phyloP scores from a whole-genome alignment of 92 coral and sea anemone species.

The Galaxea fascicularis region DNA sequence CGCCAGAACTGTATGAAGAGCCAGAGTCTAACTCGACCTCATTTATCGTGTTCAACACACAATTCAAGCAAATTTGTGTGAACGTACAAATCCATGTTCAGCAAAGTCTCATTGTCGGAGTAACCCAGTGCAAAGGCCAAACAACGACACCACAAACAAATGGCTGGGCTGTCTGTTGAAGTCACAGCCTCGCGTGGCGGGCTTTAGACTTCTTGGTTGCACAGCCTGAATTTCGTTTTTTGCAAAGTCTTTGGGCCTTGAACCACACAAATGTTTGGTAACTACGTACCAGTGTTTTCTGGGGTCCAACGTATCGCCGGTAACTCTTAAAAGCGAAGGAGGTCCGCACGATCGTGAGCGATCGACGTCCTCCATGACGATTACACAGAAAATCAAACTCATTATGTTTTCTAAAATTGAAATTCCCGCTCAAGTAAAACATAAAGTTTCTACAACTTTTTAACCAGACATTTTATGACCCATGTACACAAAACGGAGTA shows the following conservation, averaged over 20 bases:
- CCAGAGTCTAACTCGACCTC: background rate
- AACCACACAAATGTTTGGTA: conserved; percentile 10
- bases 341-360: background rate
- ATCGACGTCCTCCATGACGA: background rate
- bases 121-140: conserved; percentile 37
- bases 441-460: too few relatives aligned
- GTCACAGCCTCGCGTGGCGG: background rate
- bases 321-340: conserved; percentile 2
- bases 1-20: conserved; percentile 10
- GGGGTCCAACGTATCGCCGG: background rate
- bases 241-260: conserved; percentile 35
- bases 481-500: too few relatives aligned
- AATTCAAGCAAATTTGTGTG: background rate
- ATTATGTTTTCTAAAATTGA: background rate
- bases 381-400: background rate
- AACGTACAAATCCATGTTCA: conserved; percentile 8
- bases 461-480: too few relatives aligned
- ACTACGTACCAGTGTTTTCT: conserved; percentile 29
- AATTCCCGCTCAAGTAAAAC: background rate
- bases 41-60: conserved; percentile 21
- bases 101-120: conserved; percentile 36
- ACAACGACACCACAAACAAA: conserved; percentile 8
- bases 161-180: conserved; percentile 2
- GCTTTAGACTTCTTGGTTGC: background rate
- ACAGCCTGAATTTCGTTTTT: conserved; percentile 28